Evolutionary conservation across 2,113 vertebrate species (phyloP).

Genomic region (Colinus virginianus): DNA sequence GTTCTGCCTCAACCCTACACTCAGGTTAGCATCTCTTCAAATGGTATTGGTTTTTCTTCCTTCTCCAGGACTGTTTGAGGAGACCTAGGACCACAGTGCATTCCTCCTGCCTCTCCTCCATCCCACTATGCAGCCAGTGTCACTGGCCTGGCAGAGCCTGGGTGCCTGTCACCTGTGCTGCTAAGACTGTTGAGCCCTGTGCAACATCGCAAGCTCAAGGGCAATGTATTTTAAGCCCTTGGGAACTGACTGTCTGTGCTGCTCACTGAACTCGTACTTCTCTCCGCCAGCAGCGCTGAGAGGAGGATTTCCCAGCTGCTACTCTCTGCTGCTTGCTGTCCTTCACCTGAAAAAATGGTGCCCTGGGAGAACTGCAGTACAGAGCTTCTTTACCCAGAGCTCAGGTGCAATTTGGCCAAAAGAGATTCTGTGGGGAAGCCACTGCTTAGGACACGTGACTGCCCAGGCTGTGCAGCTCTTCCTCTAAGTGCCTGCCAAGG

Average conservation of each 20-base stretch:
- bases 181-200: not conserved
- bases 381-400: not conserved
- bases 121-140: not conserved
- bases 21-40: not conserved
- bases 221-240: not conserved
- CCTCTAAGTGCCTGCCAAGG: not conserved
- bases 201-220: not conserved
- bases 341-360: not conserved
- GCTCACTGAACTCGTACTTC: not conserved
- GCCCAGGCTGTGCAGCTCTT: not conserved
- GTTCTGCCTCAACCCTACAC: not conserved
- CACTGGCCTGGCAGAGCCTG: not conserved
- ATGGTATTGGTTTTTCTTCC: not conserved
- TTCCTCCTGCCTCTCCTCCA: too few relatives aligned
- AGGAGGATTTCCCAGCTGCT: not conserved
- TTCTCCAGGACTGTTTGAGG: too few relatives aligned
- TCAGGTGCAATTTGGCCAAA: not conserved
- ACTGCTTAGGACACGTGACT: fast-evolving
- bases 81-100: not conserved
- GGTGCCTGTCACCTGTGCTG: not conserved
- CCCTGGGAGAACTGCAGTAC: fast-evolving
- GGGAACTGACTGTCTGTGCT: not conserved
- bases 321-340: not conserved
- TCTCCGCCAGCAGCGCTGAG: not conserved
- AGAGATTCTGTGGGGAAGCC: not conserved